Evolutionary conservation across 2,797 vertebrate species (phyloP).

Genomic region (Alca torda): DNA sequence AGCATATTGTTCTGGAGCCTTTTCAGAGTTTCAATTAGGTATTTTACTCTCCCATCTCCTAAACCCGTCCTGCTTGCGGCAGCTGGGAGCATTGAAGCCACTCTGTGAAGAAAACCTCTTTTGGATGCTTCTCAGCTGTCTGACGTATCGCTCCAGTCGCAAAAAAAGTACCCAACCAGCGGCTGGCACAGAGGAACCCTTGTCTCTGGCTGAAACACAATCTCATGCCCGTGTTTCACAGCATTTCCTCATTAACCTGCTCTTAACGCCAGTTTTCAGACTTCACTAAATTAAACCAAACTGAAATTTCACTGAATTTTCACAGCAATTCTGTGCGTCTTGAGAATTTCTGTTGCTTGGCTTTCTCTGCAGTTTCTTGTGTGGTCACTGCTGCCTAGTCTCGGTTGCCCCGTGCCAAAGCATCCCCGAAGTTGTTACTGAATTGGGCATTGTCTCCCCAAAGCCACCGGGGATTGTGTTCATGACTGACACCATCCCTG

Average conservation of each 20-base stretch:
- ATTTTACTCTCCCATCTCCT: background rate
- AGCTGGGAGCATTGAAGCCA: background rate
- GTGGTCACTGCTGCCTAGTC: background rate
- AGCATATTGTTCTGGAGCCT: background rate
- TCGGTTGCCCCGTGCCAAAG: background rate
- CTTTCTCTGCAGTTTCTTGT: background rate
- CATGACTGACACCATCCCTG: background rate
- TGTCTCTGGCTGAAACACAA: background rate
- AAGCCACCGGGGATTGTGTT: background rate
- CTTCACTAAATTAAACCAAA: background rate
- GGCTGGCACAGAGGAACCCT: background rate
- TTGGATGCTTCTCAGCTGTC: background rate
- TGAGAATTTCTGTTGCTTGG: background rate
- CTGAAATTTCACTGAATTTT: background rate
- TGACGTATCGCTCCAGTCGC: background rate
- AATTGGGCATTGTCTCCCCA: background rate
- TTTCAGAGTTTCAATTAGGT: background rate
- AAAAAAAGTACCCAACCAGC: background rate
- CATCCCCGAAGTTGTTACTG: background rate
- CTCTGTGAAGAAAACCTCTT: background rate
- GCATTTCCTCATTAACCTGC: background rate
- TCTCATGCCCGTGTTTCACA: rapidly evolving
- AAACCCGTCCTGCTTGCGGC: background rate
- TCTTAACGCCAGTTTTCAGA: background rate
- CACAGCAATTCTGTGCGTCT: rapidly evolving